Base-by-base conservation (phyloP, 2,888 invertebrate species). In the Oligia latruncula region DNA sequence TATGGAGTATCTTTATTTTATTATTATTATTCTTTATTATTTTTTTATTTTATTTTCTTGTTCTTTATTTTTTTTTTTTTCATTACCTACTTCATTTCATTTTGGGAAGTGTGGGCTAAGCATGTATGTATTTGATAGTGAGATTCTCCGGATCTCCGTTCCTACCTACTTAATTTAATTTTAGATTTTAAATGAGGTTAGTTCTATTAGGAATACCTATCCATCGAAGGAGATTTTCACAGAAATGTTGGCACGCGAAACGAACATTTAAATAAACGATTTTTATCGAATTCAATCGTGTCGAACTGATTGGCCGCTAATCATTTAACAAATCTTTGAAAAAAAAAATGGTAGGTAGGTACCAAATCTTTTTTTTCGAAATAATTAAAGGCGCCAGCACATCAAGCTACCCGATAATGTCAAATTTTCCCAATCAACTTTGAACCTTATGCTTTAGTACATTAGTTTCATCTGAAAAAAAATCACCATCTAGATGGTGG, bases 251-350 rank as follows among this genome's bases (percentile, higher is more conserved):
- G 66, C 79, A 71, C 52, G 67, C 67, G 43, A 76, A 68, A 49
- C 68, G 3, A 49, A 46, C 29, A 49, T 49, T 49, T 20, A 20
- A 5, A 29, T 20, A 49, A 68, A 73, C 58, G 9, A 23, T 13
- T 70, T 46, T 70, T 58, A 52, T 78, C 23, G 58, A 73, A 78
- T 65, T 58, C 23, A 73, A 70, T 78, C 40, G 20, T 70, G 49
- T 46, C 23, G 40, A 58, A 40, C 29, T 52, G n/a, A 43, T 79
- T 23, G 20, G 13, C 29, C n/a, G 35, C 62, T 43, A 60, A 49
- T 29, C 1, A 20, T 20, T 5, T 17, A n/a, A 0, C 0, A 2
- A 67, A 9, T n/a, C 2, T 17, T 9, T n/a, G 4, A 29, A 43
- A n/a, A 67, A 15, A 46, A 29, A 67, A 15, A 43, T 6, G 0